phyloP scores from a whole-genome alignment of 2,888 invertebrate genomes.

The Drosophila austrosaltans region DNA sequence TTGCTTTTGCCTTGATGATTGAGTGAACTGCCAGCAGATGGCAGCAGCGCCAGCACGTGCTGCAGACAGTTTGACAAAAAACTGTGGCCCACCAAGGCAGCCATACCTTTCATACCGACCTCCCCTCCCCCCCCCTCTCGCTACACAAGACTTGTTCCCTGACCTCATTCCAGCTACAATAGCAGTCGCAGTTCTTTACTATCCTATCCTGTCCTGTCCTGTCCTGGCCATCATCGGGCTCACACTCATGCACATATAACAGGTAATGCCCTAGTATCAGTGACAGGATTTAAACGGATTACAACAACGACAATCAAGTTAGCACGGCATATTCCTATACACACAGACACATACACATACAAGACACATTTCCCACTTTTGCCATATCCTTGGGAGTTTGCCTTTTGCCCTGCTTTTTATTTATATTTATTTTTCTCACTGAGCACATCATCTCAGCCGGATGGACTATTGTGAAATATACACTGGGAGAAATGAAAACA shows the following conservation, averaged over 20 bases:
- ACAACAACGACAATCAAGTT: slow-evolving; percentile 77
- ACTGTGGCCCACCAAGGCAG: slow-evolving; percentile 61
- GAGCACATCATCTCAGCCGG: slow-evolving; percentile 27
- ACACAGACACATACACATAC: neutral
- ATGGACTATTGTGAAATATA: slow-evolving; percentile 1
- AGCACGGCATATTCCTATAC: slow-evolving; percentile 56
- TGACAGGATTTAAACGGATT: slow-evolving; percentile 79
- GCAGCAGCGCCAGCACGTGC: slow-evolving; percentile 73
- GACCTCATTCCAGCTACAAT: neutral
- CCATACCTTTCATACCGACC: no score
- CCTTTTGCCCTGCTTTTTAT: slow-evolving; percentile 20
- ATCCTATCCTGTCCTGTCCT: neutral
- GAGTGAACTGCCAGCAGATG: slow-evolving; percentile 74
- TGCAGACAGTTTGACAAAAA: slow-evolving; percentile 79
- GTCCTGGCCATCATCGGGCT: slow-evolving; percentile 12
- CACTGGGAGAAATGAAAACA: slow-evolving; percentile 16
- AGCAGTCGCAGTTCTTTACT: slow-evolving; percentile 3
- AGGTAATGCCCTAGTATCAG: slow-evolving; percentile 76
- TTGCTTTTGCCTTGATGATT: slow-evolving; percentile 71
- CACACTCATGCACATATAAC: slow-evolving; percentile 15
- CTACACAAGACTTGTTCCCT: neutral
- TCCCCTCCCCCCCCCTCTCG: neutral
- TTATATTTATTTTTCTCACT: slow-evolving; percentile 36
- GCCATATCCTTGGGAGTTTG: slow-evolving; percentile 25
- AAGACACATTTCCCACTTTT: slow-evolving; percentile 4